Base-by-base conservation (phyloP, 2,797 vertebrate species). In the Echeneis naucrates region DNA sequence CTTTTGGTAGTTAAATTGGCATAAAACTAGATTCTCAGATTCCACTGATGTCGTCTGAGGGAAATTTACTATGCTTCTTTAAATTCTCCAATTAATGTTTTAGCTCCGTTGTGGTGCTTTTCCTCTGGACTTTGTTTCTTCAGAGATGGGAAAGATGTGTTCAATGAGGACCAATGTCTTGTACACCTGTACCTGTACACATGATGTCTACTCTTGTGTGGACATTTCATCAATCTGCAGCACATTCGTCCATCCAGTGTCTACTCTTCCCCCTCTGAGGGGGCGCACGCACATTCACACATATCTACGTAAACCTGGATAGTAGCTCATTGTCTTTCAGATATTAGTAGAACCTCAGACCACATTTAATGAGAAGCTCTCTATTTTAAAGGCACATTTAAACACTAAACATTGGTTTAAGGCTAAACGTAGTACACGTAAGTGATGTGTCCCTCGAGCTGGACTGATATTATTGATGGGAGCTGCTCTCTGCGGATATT, bases 161-260 rank as follows among this genome's bases (percentile, higher is more conserved):
- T 90, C 80, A 84, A 80, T 85, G 83, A 87, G 86, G 84, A 79
- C 80, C 87, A 73, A 70, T 60, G 72, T 87, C 60, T 73, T 63
- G n/a, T n/a, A n/a, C n/a, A n/a, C n/a, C n/a, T n/a, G n/a, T n/a
- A 57, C 38, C 47, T 88, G 81, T 81, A 74, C 75, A 82, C 68
- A 73, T 55, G n/a, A 59, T 60, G 32, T 83, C 60, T 68, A 71
- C 56, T 66, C 48, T 23, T 71, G 66, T 77, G 66, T 77, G 55
- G 72, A 72, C 72, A 77, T 87, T 72, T 70, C 75, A 80, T 82
- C 64, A 69, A 72, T 63, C 21, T 4, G 66, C 56, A 72, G 33
- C 13, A 42, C 78, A 74, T 84, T 38, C 10, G 42, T 67, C 14
- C 74, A 44, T 78, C n/a, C 61, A 47, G 16, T 42, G 59, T 72